Conservation (phyloP, 2,888 invertebrate genomes). For the Synergus gifuensis region DNA sequence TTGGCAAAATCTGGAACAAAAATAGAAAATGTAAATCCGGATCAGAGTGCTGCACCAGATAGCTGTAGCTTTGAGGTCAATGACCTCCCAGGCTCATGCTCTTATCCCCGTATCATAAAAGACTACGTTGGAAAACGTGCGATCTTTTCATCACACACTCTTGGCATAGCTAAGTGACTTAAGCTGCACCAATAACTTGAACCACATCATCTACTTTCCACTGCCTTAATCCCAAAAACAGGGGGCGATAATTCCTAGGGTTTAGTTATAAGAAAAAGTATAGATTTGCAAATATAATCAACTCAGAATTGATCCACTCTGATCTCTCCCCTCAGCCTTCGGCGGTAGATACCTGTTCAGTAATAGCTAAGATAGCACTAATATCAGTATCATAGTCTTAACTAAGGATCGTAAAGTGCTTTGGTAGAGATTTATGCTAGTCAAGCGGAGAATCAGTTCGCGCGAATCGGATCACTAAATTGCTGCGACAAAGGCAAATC, state of each 20-base stretch:
- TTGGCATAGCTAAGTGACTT: slow-evolving; percentile 16
- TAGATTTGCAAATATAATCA: too few species aligned
- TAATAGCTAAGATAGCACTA: slow-evolving; percentile 15
- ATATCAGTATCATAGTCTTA: slow-evolving; percentile 6
- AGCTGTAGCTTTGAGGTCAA: slow-evolving; percentile 33
- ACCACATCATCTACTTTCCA: neutral
- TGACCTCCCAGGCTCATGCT: slow-evolving; percentile 34
- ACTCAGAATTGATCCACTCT: neutral
- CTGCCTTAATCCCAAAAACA: neutral
- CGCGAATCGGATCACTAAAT: slow-evolving; percentile 22
- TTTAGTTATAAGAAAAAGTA: neutral
- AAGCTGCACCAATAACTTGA: neutral
- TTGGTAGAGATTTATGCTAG: slow-evolving; percentile 21
- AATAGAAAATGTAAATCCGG: slow-evolving; percentile 25
- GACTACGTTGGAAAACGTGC: slow-evolving; percentile 26
- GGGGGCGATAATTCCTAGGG: neutral
- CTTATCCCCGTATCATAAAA: slow-evolving; percentile 35
- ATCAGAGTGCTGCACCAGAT: slow-evolving; percentile 34
- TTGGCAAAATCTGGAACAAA: slow-evolving; percentile 39
- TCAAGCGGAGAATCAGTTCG: slow-evolving; percentile 6
- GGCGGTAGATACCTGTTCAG: slow-evolving; percentile 4
- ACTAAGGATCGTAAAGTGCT: slow-evolving; percentile 26
- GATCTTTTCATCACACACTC: slow-evolving; percentile 26
- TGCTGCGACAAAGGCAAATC: slow-evolving; percentile 37
- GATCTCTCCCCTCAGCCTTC: too few species aligned